Base-by-base conservation (phyloP, 2,888 invertebrate genomes). In the Thera britannica region DNA sequence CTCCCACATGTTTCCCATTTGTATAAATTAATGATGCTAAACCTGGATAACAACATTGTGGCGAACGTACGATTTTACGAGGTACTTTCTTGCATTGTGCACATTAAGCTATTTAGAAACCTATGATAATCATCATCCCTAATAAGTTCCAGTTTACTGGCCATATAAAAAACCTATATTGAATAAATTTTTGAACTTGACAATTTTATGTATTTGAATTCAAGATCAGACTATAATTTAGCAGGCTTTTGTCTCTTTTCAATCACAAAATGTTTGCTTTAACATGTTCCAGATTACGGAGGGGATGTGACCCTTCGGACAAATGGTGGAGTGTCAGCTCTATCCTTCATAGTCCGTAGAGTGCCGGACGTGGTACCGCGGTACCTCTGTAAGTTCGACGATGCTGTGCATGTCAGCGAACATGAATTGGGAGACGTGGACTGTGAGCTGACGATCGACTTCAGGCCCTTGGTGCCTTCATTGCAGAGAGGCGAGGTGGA, bases 391-490 rank as follows among this genome's bases (percentile, higher is more conserved):
- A 96, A 97, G 82, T 94, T 97, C 56, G 97, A 97, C 77, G 94
- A 96, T 49, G 96, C 97, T 0, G 96, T 97, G 11, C 96, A 96
- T 75, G 94, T 97, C 6, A 97, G 96, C 78, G 97, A 97, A 79
- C 97, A 97, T 78, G 97, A 98, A 83, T 93, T 97, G 36, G 97
- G 97, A 0, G 97, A 98, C 77, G 97, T 97, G 0, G 97, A 98
- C 81, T 97, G 97, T 78, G 97, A 97, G 84, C 94, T 97, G 2
- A 96, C 93, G 73, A 79, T 94, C 75, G 83, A 94, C 86, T 94
- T 96, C 85, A 84, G 94, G 80, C 87, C 96, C 62, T 85, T 96
- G 74, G 95, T 97, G 73, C 95, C 96, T 61, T 88, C 94, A 73
- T 78, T 95, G 55, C 90, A 94, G 4, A 92, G 95, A 63, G 96